Evolutionary conservation across 2,888 invertebrate species (phyloP), one percentile per base, ranked within the genome.

Genomic region (Neria commutata): DNA sequence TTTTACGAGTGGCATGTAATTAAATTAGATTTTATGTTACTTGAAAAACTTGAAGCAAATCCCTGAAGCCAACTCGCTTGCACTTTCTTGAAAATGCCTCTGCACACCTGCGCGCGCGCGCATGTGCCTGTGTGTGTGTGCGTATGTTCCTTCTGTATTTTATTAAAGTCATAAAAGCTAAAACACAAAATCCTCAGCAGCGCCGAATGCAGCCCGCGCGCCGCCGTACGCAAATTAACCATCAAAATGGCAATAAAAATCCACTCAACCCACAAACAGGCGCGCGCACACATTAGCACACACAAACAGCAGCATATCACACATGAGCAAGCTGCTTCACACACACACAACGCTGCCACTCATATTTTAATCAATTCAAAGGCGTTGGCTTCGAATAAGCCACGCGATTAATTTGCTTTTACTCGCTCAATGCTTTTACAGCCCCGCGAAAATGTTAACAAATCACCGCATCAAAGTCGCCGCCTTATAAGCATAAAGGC

Each of bases 371-470:
- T 54, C 53, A 54, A 54, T 42, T 54, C 46, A 14, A 26, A 29
- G 33, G 42, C 45, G 17, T 4, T 37, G 40, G 21, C 25, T 16
- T 16, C 42, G 25, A 17, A 37, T 54, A 48, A 54, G 34, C 34
- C 37, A 24, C 54, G 19, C 47, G 25, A 37, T 53, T 53, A 53
- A 58, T 58, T 58, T 58, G 21, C 40, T 33, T 46, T 23, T n/a
- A n/a, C n/a, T 40, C 49, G 53, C 48, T 48, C 53, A 37, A 51
- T 40, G 53, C 58, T 58, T 58, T 48, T 29, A 58, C 48, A 42
- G 48, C 37, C 29, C 53, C 58, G 40, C 48, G 47, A 53, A 47
- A 58, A 58, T 48, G 58, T 53, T 53, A 53, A 58, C 48, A 58
- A 23, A 21, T 11, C 46, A 46, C 23, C 19, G 16, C 14, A 26